Evolutionary conservation across 2,113 vertebrate species (phyloP), one percentile per base, ranked within the genome.

Genomic region (Laticauda laticaudata): DNA sequence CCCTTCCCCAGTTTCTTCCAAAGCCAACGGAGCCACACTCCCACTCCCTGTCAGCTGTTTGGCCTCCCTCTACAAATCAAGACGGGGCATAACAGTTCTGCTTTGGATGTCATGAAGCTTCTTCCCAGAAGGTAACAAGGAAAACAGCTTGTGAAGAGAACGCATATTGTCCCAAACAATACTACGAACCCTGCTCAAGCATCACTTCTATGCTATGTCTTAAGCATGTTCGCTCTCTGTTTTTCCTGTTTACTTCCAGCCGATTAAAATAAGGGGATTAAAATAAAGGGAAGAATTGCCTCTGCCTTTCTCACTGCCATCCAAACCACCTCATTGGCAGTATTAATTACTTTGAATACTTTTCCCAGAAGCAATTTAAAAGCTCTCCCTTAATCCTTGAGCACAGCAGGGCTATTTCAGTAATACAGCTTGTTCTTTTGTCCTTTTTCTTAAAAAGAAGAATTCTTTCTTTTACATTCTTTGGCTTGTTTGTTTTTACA

Each of bases 341-440:
- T 81, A 91, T 91, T 93, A 57, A 57, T 88, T 93, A 59, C 39
- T 87, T 51, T 53, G 18, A 94, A 90, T 87, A 15, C 39, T 90
- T 94, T 96, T 93, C 93, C 85, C 64, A 81, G 75, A 93, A 94
- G 34, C 93, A 34, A 29, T 87, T 94, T 94, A 75, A 97, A 96
- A 34, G 96, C 0, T 14, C 92, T 93, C 11, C 18, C 92, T 93
- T 92, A 96, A 45, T 90, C 94, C 90, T 95, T 11, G 9, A 94
- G 93, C 91, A 96, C 93, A 96, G 94, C 85, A 69, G 59, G n/a
- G 20, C 57, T 90, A 64, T 34, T 86, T 94, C 95, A 87, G 51
- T 75, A 89, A 34, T 18, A 53, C 56, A 43, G 57, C 12, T 57
- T 12, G 23, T 9, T 45, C 14, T 10, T 39, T 45, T 92, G 87